Percentiles rank a stretch among this genome's conserved stretches.
These are phyloP conservation scores for Meloidogyne floridensis DNA, from an alignment of 1,140 invertebrate genomes.

Conservation along the genomic window DNA sequence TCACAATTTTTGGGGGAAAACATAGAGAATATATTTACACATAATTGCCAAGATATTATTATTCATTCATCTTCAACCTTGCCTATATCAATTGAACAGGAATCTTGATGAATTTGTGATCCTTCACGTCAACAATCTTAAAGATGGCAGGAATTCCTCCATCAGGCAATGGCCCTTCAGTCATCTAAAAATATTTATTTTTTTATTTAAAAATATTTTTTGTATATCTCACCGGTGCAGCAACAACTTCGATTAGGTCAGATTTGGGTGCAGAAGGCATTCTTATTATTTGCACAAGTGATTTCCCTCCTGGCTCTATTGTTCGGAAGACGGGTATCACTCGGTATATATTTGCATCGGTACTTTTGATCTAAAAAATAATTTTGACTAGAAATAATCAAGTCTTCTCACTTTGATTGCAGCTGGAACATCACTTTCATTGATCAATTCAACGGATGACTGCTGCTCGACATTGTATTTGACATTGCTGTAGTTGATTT, in stretches of 20 bases:
- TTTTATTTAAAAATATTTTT: not conserved
- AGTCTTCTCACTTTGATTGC: not conserved
- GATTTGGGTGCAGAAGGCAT: not conserved
- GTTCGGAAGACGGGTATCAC: not conserved
- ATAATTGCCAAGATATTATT: not conserved
- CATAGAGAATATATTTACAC: not conserved
- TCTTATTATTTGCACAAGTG: not conserved
- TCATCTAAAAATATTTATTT: not conserved
- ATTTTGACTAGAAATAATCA: not conserved
- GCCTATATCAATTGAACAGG: not conserved
- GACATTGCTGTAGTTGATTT: not conserved
- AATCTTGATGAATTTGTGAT: not conserved
- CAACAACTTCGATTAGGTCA: not conserved
- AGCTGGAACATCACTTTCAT: not conserved
- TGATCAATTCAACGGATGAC: not conserved
- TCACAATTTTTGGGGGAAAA: not conserved
- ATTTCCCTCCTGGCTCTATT: not conserved
- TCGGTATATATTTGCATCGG: not conserved
- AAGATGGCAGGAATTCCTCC: not conserved
- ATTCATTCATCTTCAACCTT: not conserved
- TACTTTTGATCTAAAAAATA: not conserved
- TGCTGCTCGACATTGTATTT: not conserved
- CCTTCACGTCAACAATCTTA: conserved; percentile 8
- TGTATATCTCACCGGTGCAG: not conserved
- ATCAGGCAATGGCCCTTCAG: not conserved